Evolutionary conservation across 2,888 invertebrate species (phyloP), one percentile per base, ranked within the genome.

Genomic region (Tiliacea aurago): DNA sequence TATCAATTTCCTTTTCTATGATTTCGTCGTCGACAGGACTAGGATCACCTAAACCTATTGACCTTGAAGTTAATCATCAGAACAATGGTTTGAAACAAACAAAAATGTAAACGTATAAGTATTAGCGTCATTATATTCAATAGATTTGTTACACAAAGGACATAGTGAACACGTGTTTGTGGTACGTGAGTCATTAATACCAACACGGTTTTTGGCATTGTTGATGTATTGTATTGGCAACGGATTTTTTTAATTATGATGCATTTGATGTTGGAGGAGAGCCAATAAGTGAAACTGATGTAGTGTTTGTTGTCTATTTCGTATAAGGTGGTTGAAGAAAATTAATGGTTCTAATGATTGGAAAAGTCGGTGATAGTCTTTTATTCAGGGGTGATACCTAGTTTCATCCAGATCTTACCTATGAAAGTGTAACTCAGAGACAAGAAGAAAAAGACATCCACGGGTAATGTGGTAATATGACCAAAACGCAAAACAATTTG

Each of bases 171-270:
- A 96, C 93, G 93, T 96, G 96, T 96, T 93, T 93, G 92, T 92
- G 88, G 90, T 93, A 96, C 95, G 96, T 96, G 96, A 96, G 91
- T 96, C 95, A 96, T 96, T 96, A 95, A 90, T 85, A 91, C 84
- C 77, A 88, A 87, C 85, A 83, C 87, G 87, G 84, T 90, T 95
- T 95, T 96, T 95, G 95, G 96, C 92, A 93, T 93, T 95, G 95
- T 94, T 95, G 90, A 91, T 90, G 93, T 93, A 95, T 96, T 95
- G 95, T 95, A 94, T 94, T 93, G 93, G 92, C 89, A 88, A 67
- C 11, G 70, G 76, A 80, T 88, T 87, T 90, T n/a, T 90, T 90
- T 91, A 91, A 92, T 93, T 91, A 89, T 86, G 85, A 92, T 93
- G 90, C 88, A 87, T 83, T 91, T 91, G 91, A 91, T 90, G 80